Conservation (phyloP, 2,113 vertebrate genomes). For the Microcebus griseorufus region DNA sequence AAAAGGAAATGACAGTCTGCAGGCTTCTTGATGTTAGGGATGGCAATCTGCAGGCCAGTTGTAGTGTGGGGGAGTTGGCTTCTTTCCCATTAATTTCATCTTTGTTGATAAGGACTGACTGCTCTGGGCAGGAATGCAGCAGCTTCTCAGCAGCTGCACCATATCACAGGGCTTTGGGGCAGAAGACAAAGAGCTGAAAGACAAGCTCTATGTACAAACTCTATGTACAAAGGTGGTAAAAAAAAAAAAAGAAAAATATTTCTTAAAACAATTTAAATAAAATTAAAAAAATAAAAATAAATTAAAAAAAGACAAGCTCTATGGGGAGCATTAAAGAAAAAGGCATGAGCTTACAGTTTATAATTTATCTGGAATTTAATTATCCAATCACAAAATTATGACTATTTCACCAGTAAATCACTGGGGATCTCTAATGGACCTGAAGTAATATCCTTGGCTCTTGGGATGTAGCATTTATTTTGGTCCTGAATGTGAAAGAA, state of each 20-base stretch:
- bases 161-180: background rate
- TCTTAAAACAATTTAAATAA: no score
- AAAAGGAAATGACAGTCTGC: no score
- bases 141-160: background rate
- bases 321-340: background rate
- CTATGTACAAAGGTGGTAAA: background rate
- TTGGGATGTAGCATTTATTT: background rate
- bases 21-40: background rate
- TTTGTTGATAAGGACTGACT: background rate
- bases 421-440: background rate
- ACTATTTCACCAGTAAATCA: background rate
- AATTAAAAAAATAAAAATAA: no score
- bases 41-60: background rate
- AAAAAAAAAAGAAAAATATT: no score
- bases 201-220: background rate
- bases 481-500: background rate
- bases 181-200: background rate
- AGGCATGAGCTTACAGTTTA: background rate
- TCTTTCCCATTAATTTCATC: slow-evolving; percentile 23
- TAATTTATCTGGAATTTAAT: background rate
- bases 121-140: background rate
- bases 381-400: background rate
- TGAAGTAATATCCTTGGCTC: background rate
- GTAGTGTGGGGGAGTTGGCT: background rate
- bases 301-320: background rate